Base-by-base conservation (phyloP, 2,888 invertebrate species). In the Trilocha varians region DNA sequence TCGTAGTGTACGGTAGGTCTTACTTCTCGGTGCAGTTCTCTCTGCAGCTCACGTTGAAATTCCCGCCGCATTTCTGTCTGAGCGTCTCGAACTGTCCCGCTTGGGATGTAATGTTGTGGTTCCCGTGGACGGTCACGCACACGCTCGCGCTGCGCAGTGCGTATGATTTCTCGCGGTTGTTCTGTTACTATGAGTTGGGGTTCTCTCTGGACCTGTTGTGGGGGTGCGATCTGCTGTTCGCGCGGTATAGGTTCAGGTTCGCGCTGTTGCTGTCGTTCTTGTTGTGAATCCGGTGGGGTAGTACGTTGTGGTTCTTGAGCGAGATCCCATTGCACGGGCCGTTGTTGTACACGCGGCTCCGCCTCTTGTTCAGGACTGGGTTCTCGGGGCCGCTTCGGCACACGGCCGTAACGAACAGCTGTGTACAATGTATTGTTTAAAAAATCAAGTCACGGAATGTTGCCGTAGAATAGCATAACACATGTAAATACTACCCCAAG, bases 331-430 rank as follows among this genome's bases (percentile, higher is more conserved):
- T 17, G 17, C 16, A 33, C 4, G 34, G 13, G 1, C 33, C 33
- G 34, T 39, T 16, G 17, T 6, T 32, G 34, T 17, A 17, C 13
- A 17, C 15, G 11, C 16, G 16, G 13, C 13, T 16, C 9, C 17
- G n/a, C 13, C 8, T n/a, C 32, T 25, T 16, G 56, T 17, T 78
- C 70, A 40, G 49, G 54, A 8, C 55, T 48, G 2, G 59, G 48
- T 76, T 96, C 97, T 58, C 96, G 90, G 46, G 96, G 91, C 60
- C 97, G 89, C 82, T 98, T 98, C 50, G 98, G 98, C 59, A 97
- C 97, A 53, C 98, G 90, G 55, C 98, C 98, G 88, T 98, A 98
- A 70, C 98, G 89, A 52, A 98, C 98, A 69, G 97, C 97, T 97
- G 87, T 36, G 53, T 13, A 13, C 3, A n/a, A n/a, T n/a, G n/a